Evolutionary conservation across 2,113 vertebrate species (phyloP).

Genomic region (Gymnorhina tibicen): DNA sequence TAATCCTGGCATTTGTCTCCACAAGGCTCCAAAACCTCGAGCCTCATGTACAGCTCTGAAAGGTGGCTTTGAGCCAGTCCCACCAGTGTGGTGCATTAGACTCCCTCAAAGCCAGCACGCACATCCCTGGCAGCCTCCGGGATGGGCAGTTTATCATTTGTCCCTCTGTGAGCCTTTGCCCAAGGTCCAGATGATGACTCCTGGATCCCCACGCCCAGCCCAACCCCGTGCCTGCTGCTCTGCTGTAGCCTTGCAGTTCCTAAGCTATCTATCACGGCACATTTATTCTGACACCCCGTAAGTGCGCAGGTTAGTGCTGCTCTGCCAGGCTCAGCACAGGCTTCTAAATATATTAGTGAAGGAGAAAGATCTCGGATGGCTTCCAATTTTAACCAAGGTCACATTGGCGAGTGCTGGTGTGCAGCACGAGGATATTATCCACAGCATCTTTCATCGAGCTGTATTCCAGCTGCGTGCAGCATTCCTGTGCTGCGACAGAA

Average conservation of each 20-base stretch:
- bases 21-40: background rate
- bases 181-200: background rate
- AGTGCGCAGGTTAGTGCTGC: background rate
- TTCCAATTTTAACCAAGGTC: slow-evolving; percentile 57
- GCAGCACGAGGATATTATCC: background rate
- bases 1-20: background rate
- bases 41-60: background rate
- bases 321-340: slow-evolving; percentile 43
- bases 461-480: background rate
- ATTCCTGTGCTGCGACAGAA: background rate
- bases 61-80: background rate
- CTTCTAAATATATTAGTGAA: slow-evolving; percentile 47
- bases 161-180: background rate
- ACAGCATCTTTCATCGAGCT: background rate
- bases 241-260: background rate
- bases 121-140: background rate
- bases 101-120: background rate
- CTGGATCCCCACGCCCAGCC: background rate
- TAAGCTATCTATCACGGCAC: background rate
- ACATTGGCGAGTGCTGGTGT: slow-evolving; percentile 4
- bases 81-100: background rate
- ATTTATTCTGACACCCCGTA: background rate
- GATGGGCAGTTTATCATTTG: background rate
- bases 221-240: background rate
- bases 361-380: slow-evolving; percentile 41